Evolutionary conservation across 1,140 invertebrate genomes (phyloP).

Genomic region (Neodiprion fabricii): DNA sequence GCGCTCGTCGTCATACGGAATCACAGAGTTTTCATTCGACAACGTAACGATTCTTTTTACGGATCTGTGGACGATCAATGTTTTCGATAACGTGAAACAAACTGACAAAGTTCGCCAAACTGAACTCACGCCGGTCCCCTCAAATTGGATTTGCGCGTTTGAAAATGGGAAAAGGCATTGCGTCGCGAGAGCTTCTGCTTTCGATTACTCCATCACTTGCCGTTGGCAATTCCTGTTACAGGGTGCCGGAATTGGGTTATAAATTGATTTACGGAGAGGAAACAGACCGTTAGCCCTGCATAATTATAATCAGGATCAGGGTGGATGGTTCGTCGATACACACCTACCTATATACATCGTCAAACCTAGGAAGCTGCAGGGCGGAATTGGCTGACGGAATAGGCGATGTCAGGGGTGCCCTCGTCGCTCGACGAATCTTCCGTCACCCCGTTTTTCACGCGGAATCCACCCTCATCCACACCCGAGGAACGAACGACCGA

Average conservation of each 20-base stretch:
- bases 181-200: too few species aligned
- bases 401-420: conserved; percentile 9
- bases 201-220: neutral
- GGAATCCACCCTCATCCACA: conserved; percentile 10
- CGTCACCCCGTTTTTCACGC: conserved; percentile 15
- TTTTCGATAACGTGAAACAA: too few species aligned
- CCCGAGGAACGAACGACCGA: neutral
- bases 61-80: too few species aligned
- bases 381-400: conserved; percentile 3
- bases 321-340: neutral
- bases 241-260: conserved; percentile 25
- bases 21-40: too few species aligned
- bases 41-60: too few species aligned
- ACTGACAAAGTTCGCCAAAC: too few species aligned
- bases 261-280: conserved; percentile 26
- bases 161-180: too few species aligned
- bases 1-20: too few species aligned
- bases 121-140: too few species aligned
- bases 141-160: too few species aligned
- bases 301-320: conserved; percentile 22
- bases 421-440: conserved; percentile 6
- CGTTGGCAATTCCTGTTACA: neutral
- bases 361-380: too few species aligned
- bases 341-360: neutral
- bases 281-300: conserved; percentile 26